Conservation (phyloP, 2,797 vertebrate genomes). For the Botia almorhae region DNA sequence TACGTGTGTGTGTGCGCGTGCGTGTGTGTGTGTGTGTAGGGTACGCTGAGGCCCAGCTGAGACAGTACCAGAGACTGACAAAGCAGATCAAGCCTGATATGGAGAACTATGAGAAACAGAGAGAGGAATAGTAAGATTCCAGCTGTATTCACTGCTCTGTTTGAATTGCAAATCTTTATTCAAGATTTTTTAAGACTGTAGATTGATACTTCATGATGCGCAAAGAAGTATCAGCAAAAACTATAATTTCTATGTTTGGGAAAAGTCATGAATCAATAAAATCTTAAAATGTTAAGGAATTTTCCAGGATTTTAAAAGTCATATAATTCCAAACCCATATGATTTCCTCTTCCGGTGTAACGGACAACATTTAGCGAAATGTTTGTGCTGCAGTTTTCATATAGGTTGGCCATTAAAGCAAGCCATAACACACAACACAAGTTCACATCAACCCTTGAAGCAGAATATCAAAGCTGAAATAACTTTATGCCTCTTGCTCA, state of each 20-base stretch:
- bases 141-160: neutral
- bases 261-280: neutral
- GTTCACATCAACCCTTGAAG: neutral
- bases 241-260: neutral
- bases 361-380: neutral
- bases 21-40: slow-evolving; percentile 72
- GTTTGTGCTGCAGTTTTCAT: neutral
- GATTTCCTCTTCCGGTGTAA: neutral
- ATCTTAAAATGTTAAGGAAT: neutral
- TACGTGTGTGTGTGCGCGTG: slow-evolving; percentile 8
- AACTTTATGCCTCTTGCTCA: slow-evolving; percentile 29
- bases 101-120: slow-evolving; percentile 86
- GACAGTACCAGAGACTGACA: slow-evolving; percentile 94
- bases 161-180: neutral
- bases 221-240: neutral
- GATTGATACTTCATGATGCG: too few relatives aligned
- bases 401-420: neutral
- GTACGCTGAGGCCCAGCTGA: slow-evolving; percentile 92
- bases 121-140: slow-evolving; percentile 83
- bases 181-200: too few relatives aligned
- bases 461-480: too few relatives aligned
- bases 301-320: neutral
- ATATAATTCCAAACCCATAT: neutral
- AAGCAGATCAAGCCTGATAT: slow-evolving; percentile 94
- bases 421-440: neutral